phyloP scores from a whole-genome alignment of 2,888 invertebrate species.

The Nemoura dubitans region DNA sequence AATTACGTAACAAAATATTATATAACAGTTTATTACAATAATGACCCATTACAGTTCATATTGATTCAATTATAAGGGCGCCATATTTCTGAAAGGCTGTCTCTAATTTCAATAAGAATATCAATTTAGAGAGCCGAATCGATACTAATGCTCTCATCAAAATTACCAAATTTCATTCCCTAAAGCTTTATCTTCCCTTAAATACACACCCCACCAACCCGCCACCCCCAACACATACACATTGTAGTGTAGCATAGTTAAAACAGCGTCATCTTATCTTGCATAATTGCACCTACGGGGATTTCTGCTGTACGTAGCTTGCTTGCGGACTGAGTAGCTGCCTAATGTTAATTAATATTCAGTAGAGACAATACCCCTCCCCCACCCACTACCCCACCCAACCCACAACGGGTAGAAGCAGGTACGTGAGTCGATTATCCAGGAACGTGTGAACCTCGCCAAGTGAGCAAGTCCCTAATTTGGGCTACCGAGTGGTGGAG shows the following conservation, averaged over 20 bases:
- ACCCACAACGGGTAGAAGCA: not conserved
- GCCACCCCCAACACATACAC: not conserved
- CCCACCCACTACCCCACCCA: no score
- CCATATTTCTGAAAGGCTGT: no score
- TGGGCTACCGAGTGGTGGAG: no score
- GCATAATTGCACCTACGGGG: not conserved
- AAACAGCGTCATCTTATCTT: not conserved
- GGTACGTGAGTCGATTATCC: not conserved
- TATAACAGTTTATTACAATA: no score
- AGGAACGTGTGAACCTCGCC: not conserved
- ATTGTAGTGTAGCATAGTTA: not conserved
- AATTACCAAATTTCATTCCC: not conserved
- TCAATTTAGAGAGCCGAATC: not conserved
- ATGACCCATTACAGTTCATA: no score
- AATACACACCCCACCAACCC: no score
- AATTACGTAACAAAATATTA: no score
- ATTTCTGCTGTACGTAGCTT: not conserved
- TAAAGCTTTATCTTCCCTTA: no score
- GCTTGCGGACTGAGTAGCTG: not conserved
- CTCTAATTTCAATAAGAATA: not conserved
- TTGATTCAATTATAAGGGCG: no score
- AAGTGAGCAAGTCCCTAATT: no score
- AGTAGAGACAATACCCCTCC: not conserved
- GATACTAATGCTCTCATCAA: not conserved
- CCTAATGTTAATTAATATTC: conserved; percentile 4